Evolutionary conservation across 2,797 vertebrate genomes (phyloP).

Genomic region (Onychomys leucogaster): DNA sequence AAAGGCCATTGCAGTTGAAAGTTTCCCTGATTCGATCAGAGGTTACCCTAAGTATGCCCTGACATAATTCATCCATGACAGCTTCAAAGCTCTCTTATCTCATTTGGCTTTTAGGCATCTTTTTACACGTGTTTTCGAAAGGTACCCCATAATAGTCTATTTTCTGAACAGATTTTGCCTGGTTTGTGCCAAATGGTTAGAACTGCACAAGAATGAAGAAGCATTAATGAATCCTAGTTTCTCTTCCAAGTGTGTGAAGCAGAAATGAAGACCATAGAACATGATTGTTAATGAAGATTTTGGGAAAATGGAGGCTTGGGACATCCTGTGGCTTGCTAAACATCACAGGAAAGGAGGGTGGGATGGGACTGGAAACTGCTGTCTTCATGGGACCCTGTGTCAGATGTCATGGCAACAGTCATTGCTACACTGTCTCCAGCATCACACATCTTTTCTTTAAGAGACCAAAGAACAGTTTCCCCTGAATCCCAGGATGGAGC

Average conservation of each 20-base stretch:
- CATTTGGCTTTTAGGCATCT: neutral
- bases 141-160: neutral
- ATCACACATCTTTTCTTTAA: neutral
- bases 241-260: neutral
- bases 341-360: neutral
- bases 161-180: neutral
- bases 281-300: too few species aligned
- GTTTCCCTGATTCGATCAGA: neutral
- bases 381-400: too few species aligned
- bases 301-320: neutral
- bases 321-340: neutral
- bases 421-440: neutral
- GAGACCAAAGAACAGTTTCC: neutral
- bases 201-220: neutral
- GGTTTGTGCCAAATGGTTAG: neutral
- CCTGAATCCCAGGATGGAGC: too few species aligned
- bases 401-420: neutral
- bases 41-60: neutral
- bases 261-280: neutral
- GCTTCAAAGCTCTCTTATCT: neutral
- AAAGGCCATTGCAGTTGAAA: neutral
- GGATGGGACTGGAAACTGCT: neutral
- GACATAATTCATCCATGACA: neutral
- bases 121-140: constrained; percentile 21
- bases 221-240: neutral